These are phyloP conservation scores for Thalpophila matura DNA, from an alignment of 2,888 invertebrate genomes.

Conservation along the genomic window DNA sequence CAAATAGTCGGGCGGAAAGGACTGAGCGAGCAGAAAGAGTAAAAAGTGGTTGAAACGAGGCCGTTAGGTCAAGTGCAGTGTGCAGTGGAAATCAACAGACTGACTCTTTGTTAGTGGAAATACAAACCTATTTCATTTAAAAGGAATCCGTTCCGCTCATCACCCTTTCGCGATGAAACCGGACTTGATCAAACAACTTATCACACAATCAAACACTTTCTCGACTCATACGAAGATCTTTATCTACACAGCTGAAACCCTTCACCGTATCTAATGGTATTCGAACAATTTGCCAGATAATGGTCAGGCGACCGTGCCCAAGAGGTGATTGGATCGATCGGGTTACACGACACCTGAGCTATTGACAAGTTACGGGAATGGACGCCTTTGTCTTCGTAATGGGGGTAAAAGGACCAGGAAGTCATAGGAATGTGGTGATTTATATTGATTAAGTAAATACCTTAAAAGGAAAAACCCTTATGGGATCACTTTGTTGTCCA, in stretches of 20 bases:
- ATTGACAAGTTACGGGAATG: slow-evolving; percentile 4
- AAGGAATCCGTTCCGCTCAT: too few species aligned
- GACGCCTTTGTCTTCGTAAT: slow-evolving; percentile 24
- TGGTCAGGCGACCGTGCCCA: slow-evolving; percentile 13
- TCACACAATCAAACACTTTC: slow-evolving; percentile 3
- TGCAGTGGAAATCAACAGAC: too few species aligned
- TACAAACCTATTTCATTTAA: too few species aligned
- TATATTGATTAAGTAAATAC: slow-evolving; percentile 5
- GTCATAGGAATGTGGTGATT: not conserved
- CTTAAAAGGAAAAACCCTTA: too few species aligned
- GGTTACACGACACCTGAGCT: slow-evolving; percentile 33
- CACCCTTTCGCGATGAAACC: too few species aligned
- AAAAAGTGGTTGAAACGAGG: too few species aligned
- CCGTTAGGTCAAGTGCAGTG: too few species aligned
- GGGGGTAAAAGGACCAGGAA: slow-evolving; percentile 15
- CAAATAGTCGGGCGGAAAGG: too few species aligned
- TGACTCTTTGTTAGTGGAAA: too few species aligned
- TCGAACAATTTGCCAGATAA: slow-evolving; percentile 33
- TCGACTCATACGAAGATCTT: not conserved
- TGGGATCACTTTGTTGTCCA: too few species aligned
- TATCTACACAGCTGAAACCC: slow-evolving; percentile 8
- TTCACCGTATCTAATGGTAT: not conserved
- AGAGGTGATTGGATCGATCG: slow-evolving; percentile 42
- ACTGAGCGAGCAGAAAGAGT: too few species aligned
- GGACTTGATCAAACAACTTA: too few species aligned